phyloP scores from a whole-genome alignment of 2,113 vertebrate genomes.

The Pao palembangensis region DNA sequence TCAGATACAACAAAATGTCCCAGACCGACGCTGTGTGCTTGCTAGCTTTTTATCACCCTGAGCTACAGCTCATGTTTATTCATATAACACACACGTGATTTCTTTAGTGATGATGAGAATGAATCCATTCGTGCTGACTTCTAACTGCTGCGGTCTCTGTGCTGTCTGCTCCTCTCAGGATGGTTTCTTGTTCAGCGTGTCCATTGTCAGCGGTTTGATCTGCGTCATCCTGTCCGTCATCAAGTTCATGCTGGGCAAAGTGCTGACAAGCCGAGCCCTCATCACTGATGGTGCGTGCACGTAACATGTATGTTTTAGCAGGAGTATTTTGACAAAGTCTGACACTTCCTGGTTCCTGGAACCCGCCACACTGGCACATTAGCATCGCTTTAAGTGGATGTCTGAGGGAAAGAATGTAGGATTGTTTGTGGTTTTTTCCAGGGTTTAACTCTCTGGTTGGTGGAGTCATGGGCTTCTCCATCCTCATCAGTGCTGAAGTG shows the following conservation, averaged over 20 bases:
- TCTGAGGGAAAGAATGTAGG: conserved; percentile 1
- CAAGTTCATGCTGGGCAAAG: conserved; percentile 93
- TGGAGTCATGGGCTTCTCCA: conserved; percentile 97
- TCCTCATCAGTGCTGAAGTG: conserved; percentile 93
- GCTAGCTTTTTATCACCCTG: not conserved
- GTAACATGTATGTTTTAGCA: not conserved
- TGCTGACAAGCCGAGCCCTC: conserved; percentile 93
- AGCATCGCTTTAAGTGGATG: not conserved
- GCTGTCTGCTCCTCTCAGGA: conserved; percentile 75
- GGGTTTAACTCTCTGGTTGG: conserved; percentile 97
- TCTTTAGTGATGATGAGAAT: too few species aligned
- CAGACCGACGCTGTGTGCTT: not conserved
- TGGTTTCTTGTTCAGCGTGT: conserved; percentile 93
- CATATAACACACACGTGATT: too few species aligned
- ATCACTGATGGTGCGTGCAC: conserved; percentile 89
- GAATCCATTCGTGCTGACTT: too few species aligned
- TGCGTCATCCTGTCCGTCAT: conserved; percentile 85
- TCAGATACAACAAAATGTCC: not conserved
- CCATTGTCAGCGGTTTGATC: conserved; percentile 89
- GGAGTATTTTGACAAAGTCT: too few species aligned
- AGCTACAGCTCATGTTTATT: not conserved
- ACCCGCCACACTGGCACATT: not conserved
- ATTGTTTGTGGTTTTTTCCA: conserved; percentile 45
- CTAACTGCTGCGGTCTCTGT: not conserved
- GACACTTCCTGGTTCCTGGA: not conserved